Evolutionary conservation across 2,797 vertebrate genomes (phyloP).

Genomic region (Hypotaenidia philippensis): DNA sequence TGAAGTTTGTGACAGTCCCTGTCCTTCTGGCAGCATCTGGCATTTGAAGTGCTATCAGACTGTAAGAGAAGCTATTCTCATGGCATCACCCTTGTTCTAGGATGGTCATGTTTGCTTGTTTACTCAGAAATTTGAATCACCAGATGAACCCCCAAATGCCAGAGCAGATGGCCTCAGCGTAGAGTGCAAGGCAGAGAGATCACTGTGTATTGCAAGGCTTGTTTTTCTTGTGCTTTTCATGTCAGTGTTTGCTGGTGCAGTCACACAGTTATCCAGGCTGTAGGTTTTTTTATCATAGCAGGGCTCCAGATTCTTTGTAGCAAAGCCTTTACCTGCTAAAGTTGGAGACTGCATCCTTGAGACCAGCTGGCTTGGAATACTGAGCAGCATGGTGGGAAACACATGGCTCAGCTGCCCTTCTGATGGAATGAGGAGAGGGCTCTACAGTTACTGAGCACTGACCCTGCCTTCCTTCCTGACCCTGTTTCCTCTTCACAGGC

Average conservation of each 20-base stretch:
- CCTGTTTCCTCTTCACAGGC: conserved; percentile 77
- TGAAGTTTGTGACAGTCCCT: neutral
- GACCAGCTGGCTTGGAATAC: neutral
- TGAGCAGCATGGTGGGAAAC: neutral
- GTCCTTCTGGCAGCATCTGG: neutral
- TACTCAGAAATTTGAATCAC: neutral
- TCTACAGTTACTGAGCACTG: neutral
- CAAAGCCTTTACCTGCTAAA: neutral
- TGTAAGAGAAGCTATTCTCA: neutral
- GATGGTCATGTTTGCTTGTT: neutral
- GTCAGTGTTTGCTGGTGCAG: neutral
- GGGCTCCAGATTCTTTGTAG: neutral
- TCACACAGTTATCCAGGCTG: neutral
- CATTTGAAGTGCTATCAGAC: neutral
- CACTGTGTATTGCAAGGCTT: neutral
- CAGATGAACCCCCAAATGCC: neutral
- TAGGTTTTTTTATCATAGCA: neutral
- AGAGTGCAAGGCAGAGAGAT: neutral
- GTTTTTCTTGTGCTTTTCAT: conserved; percentile 1
- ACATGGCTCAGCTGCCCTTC: neutral
- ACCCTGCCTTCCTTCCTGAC: neutral
- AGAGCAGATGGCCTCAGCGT: neutral
- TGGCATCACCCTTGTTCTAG: neutral
- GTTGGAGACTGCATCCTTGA: neutral
- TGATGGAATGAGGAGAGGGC: neutral